phyloP scores from a whole-genome alignment of 1,140 invertebrate species.

The Orchesella cincta region DNA sequence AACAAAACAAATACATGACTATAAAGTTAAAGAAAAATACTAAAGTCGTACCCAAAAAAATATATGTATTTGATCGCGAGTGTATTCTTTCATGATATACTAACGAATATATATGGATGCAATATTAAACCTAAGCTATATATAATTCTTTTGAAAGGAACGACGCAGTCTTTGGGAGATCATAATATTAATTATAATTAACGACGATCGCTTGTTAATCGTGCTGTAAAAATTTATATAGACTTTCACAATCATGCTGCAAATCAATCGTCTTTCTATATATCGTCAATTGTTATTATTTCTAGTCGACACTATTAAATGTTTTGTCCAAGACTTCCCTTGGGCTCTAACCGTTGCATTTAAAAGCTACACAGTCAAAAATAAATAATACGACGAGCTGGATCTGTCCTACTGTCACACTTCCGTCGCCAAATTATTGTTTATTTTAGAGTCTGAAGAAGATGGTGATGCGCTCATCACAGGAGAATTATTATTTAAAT shows the following conservation, averaged over 20 bases:
- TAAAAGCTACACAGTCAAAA: no score
- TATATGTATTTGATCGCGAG: not conserved
- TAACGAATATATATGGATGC: no score
- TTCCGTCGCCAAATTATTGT: constrained; percentile 39
- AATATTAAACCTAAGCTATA: no score
- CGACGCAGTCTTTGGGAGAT: constrained; percentile 43
- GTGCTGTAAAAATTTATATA: not conserved
- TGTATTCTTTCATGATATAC: not conserved
- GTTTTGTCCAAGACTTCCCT: no score
- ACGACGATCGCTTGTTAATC: not conserved
- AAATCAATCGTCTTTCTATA: no score
- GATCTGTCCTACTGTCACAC: constrained; percentile 29
- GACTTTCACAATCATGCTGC: no score
- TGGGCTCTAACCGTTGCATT: no score
- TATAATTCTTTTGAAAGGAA: no score
- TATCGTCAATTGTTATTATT: no score
- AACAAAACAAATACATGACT: not conserved
- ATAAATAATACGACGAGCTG: no score
- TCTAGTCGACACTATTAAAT: no score
- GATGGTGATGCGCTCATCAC: constrained; percentile 23
- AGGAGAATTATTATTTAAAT: constrained; percentile 32
- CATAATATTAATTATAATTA: constrained; percentile 24
- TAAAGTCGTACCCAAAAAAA: not conserved
- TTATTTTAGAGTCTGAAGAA: constrained; percentile 1
- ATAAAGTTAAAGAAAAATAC: constrained; percentile 14